Percentiles rank a stretch among this genome's conserved stretches.
Conservation (phyloP, 2,888 invertebrate species). For the Agonopterix heracliana region DNA sequence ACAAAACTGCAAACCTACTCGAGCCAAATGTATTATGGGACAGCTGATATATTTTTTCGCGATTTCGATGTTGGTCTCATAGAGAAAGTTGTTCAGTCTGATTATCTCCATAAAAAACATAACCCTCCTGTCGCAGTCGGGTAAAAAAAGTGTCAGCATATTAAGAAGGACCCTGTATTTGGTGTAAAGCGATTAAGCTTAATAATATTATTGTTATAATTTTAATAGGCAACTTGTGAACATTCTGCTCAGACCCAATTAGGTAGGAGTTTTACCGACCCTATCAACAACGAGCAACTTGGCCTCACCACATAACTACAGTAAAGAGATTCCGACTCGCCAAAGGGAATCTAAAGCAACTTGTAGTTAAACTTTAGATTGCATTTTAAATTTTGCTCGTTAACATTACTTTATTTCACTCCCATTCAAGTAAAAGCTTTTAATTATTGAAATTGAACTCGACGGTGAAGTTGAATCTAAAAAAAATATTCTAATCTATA, state of each 20-base stretch:
- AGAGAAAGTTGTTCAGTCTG: too few species aligned
- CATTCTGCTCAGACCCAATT: slow-evolving; percentile 34
- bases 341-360: slow-evolving; percentile 66
- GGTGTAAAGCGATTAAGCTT: too few species aligned
- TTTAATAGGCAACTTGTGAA: neutral
- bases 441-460: neutral
- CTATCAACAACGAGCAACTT: slow-evolving; percentile 47
- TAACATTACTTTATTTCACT: slow-evolving; percentile 38
- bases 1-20: too few species aligned
- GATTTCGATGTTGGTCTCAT: too few species aligned
- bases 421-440: slow-evolving; percentile 20
- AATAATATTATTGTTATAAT: neutral
- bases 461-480: neutral
- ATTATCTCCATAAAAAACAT: too few species aligned
- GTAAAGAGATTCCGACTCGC: slow-evolving; percentile 46
- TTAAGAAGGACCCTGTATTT: too few species aligned
- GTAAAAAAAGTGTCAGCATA: too few species aligned
- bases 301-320: slow-evolving; percentile 48
- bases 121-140: too few species aligned
- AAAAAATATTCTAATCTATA: neutral
- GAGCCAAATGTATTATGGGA: too few species aligned
- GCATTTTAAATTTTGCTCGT: slow-evolving; percentile 68
- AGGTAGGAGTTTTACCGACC: slow-evolving; percentile 38
- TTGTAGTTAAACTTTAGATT: slow-evolving; percentile 66
- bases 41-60: too few species aligned